phyloP scores from a whole-genome alignment of 2,797 vertebrate genomes.

The Acestrorhynchus altus region DNA sequence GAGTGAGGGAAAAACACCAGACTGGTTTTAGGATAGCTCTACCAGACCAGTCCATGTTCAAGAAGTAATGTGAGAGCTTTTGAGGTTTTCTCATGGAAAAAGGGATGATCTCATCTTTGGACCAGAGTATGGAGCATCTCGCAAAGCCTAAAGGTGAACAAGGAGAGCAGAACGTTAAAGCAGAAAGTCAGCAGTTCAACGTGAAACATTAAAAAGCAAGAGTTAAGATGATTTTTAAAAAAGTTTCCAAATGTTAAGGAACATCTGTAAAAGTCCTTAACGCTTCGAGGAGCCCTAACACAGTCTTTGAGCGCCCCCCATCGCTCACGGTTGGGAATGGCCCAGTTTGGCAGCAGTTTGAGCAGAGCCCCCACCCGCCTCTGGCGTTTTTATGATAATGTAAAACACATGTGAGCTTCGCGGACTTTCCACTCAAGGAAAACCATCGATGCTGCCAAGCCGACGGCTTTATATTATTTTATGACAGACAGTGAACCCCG shows the following conservation, averaged over 20 bases:
- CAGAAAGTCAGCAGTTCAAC: background rate
- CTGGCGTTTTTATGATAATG: slow-evolving; percentile 49
- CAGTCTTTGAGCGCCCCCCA: slow-evolving; percentile 52
- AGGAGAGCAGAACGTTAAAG: background rate
- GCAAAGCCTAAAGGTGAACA: background rate
- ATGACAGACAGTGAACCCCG: slow-evolving; percentile 48
- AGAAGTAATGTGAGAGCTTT: background rate
- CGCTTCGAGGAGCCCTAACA: background rate
- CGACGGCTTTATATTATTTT: slow-evolving; percentile 62
- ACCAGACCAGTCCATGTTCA: no score
- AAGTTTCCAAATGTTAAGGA: no score
- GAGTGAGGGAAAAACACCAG: background rate
- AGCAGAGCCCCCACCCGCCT: slow-evolving; percentile 26
- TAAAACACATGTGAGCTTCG: slow-evolving; percentile 61
- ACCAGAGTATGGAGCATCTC: slow-evolving; percentile 32
- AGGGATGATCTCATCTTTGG: slow-evolving; percentile 56
- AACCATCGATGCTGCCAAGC: slow-evolving; percentile 72
- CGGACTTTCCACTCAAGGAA: slow-evolving; percentile 57
- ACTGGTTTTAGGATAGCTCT: background rate
- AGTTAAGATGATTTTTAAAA: no score
- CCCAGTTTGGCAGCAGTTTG: slow-evolving; percentile 1
- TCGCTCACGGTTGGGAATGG: slow-evolving; percentile 41
- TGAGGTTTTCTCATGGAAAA: slow-evolving; percentile 17
- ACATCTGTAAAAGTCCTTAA: background rate
- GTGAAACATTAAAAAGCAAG: no score